Percentiles rank a stretch among this genome's conserved stretches.
Conservation (phyloP, 2,888 invertebrate genomes). For the Andrena marginata region DNA sequence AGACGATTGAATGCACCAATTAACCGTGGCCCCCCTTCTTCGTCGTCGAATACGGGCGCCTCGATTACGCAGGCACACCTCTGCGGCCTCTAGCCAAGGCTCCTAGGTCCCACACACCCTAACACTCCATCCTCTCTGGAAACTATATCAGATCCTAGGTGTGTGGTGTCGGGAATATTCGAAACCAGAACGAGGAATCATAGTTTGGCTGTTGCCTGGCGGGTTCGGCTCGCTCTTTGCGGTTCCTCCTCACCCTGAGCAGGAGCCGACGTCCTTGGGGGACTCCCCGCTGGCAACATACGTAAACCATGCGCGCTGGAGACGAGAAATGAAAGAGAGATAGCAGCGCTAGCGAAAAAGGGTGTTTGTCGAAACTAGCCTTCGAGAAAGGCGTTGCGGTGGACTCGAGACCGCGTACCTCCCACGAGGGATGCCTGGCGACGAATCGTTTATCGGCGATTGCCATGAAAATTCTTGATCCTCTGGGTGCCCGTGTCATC, state of each 20-base stretch:
- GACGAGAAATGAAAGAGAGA: constrained; percentile 21
- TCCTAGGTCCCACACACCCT: neutral
- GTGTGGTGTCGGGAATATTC: constrained; percentile 17
- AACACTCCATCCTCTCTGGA: neutral
- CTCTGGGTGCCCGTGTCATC: constrained; percentile 16
- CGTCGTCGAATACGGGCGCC: neutral
- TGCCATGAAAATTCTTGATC: constrained; percentile 68
- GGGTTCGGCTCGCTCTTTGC: constrained; percentile 39
- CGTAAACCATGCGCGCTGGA: constrained; percentile 50
- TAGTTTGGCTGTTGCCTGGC: constrained; percentile 35
- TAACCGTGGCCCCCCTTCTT: neutral
- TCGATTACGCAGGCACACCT: too few species aligned
- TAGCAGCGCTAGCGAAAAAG: constrained; percentile 36
- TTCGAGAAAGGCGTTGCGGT: constrained; percentile 64
- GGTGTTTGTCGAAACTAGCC: constrained; percentile 68
- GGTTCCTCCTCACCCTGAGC: constrained; percentile 50
- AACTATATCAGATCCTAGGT: neutral
- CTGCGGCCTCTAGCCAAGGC: neutral
- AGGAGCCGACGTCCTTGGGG: constrained; percentile 65
- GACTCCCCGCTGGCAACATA: constrained; percentile 73
- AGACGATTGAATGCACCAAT: constrained; percentile 36
- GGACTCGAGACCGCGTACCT: constrained; percentile 52
- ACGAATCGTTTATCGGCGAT: constrained; percentile 71
- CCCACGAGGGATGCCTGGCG: constrained; percentile 54
- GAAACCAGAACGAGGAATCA: constrained; percentile 6